These are phyloP conservation scores for Crossaster papposus DNA, from an alignment of 53 echinoderm and acorn worm genomes.

Conservation along the genomic window DNA sequence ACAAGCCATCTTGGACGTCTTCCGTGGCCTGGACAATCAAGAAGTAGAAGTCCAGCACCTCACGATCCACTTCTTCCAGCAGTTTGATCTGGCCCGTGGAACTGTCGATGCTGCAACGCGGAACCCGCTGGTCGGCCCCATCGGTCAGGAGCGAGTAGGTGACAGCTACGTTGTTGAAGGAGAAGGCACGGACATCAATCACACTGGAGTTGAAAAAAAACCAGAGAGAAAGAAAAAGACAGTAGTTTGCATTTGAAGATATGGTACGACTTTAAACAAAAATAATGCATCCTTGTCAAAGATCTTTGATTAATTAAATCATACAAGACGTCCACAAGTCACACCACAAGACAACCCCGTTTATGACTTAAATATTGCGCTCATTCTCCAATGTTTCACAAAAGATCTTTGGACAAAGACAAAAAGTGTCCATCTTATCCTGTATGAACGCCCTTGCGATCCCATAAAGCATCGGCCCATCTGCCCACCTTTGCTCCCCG, in stretches of 20 bases:
- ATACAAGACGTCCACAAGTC: too few species aligned
- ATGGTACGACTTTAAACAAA: too few species aligned
- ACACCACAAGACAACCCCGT: too few species aligned
- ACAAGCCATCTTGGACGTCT: slow-evolving; percentile 32
- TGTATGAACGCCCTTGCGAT: too few species aligned
- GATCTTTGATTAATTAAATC: too few species aligned
- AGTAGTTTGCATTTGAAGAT: neutral
- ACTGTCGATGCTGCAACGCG: slow-evolving; percentile 62
- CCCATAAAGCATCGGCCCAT: neutral
- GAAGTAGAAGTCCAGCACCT: slow-evolving; percentile 61
- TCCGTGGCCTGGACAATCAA: slow-evolving; percentile 73
- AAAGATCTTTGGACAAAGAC: too few species aligned
- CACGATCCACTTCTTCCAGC: slow-evolving; percentile 54
- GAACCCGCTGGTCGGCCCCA: neutral
- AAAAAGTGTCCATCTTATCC: too few species aligned
- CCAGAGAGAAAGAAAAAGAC: neutral
- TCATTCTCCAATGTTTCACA: too few species aligned
- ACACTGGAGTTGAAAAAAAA: slow-evolving; percentile 38
- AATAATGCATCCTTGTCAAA: too few species aligned
- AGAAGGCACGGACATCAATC: slow-evolving; percentile 63
- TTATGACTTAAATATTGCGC: too few species aligned
- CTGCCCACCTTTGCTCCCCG: slow-evolving; percentile 67
- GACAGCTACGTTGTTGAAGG: slow-evolving; percentile 57
- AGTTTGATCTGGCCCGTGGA: slow-evolving; percentile 71
- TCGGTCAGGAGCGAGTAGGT: slow-evolving; percentile 26